These are phyloP conservation scores for Lethenteron camtschaticum DNA, from an alignment of 2,113 vertebrate species.

Conservation along the genomic window DNA sequence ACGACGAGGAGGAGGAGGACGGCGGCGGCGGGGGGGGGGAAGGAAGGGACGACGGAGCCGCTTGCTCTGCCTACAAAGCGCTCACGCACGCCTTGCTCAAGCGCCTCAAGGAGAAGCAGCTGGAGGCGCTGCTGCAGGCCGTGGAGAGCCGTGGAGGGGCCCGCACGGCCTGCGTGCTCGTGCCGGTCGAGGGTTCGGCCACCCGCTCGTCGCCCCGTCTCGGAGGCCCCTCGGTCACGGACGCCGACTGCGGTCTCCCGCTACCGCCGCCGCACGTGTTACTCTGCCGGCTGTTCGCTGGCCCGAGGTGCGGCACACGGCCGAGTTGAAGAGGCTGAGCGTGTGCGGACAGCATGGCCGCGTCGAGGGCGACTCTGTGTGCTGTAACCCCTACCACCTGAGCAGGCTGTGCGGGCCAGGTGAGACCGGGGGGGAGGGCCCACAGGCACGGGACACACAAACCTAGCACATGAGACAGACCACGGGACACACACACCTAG, in stretches of 20 bases:
- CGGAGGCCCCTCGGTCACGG: conserved; percentile 19
- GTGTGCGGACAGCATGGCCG: conserved; percentile 11
- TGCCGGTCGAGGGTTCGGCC: too few species aligned
- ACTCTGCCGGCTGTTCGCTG: conserved; percentile 24
- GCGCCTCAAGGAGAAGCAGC: conserved; percentile 21
- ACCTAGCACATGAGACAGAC: too few species aligned
- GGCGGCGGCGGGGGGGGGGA: conserved; percentile 24
- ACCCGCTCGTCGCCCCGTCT: conserved; percentile 17
- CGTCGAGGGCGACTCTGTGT: conserved; percentile 10
- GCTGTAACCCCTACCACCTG: conserved; percentile 26
- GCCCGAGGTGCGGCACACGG: conserved; percentile 18
- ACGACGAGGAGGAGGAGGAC: conserved; percentile 11
- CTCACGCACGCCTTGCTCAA: conserved; percentile 17
- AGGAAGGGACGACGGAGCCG: conserved; percentile 36
- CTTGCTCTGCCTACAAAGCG: conserved; percentile 19
- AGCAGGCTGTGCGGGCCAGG: conserved; percentile 21
- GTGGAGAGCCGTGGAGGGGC: conserved; percentile 17
- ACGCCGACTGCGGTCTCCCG: too few species aligned
- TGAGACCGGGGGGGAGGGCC: conserved; percentile 9
- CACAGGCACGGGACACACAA: too few species aligned
- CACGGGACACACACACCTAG: too few species aligned
- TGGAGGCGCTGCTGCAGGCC: conserved; percentile 20
- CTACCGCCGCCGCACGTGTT: conserved; percentile 17
- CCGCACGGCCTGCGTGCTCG: conserved; percentile 14
- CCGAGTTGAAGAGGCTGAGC: conserved; percentile 20